Conservation (phyloP, 2,113 vertebrate genomes). For the Sisor rabdophorus region DNA sequence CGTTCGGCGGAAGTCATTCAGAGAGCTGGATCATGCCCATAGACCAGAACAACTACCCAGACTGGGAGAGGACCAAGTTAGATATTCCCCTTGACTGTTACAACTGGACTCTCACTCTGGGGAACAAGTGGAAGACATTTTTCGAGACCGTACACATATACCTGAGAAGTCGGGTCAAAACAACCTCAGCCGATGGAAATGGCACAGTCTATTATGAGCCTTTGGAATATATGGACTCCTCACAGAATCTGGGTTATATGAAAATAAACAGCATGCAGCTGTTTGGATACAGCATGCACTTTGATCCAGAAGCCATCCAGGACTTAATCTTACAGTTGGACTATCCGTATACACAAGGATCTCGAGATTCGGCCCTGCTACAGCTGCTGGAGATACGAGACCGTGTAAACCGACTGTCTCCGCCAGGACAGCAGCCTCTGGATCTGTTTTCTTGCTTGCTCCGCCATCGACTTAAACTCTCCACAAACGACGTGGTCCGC, state of each 20-base stretch:
- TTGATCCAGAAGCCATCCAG: conserved; percentile 78
- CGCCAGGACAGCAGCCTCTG: conserved; percentile 71
- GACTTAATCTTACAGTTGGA: conserved; percentile 78
- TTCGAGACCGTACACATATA: conserved; percentile 81
- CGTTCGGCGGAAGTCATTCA: conserved; percentile 77
- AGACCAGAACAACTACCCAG: conserved; percentile 73
- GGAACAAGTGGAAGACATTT: conserved; percentile 81
- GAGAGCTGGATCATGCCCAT: conserved; percentile 81
- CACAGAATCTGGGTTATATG: conserved; percentile 75
- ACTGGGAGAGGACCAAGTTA: conserved; percentile 79
- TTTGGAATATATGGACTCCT: conserved; percentile 72
- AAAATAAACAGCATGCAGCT: conserved; percentile 79
- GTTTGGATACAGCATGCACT: conserved; percentile 79
- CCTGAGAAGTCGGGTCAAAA: conserved; percentile 71
- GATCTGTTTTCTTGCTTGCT: conserved; percentile 77
- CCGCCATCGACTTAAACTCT: conserved; percentile 75
- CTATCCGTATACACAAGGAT: conserved; percentile 78
- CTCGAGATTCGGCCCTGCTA: conserved; percentile 75
- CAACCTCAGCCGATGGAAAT: conserved; percentile 60
- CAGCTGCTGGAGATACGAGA: conserved; percentile 78
- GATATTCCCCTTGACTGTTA: conserved; percentile 75
- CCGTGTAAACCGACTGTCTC: conserved; percentile 75
- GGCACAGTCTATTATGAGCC: conserved; percentile 71
- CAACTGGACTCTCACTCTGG: conserved; percentile 77
- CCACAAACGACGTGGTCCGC: conserved; percentile 72